Base-by-base conservation (phyloP, 2,888 invertebrate species). In the Hylaea fasciaria region DNA sequence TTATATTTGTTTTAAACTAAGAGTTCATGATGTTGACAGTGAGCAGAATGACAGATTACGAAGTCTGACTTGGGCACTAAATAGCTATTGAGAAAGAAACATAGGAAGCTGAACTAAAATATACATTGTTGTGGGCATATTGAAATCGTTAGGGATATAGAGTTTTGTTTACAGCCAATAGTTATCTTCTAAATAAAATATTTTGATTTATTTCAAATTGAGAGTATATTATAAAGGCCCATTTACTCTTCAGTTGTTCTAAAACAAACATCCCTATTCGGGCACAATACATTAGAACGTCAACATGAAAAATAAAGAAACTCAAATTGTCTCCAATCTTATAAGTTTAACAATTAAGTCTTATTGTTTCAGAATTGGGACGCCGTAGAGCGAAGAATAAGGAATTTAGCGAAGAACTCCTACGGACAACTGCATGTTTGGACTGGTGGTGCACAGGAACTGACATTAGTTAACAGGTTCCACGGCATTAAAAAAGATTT, bases 311-410 rank as follows among this genome's bases (percentile, higher is more conserved):
- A 35, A 11, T 2, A 35, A 35, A 2, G 9, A 35, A 11, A 35
- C 9, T 35, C 11, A 11, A 11, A 9, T 11, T 8, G 35, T 9
- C 9, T 35, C 35, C 11, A 35, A 35, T 11, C 9, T 5, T 7
- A 35, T 2, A 35, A 11, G n/a, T n/a, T n/a, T 35, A 35, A 9
- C 11, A 35, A n/a, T n/a, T 35, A 2, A 7, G 35, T 2, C 11
- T 11, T 16, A 13, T 39, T 28, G 10, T 57, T 54, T 22, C 62
- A 87, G 87, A 84, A 88, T 61, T 87, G 87, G 87, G 73, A 82
- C 3, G 73, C 76, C 7, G 43, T 87, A 0, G 86, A 86, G 54
- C 41, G 58, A 2, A 74, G 74, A 28, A 69, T 87, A 1, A 76
- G 86, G 50, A 45, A 48, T 0, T 62, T 86, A 14, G 77, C 68